Conservation (phyloP, 2,888 invertebrate species). For the Automeris io region DNA sequence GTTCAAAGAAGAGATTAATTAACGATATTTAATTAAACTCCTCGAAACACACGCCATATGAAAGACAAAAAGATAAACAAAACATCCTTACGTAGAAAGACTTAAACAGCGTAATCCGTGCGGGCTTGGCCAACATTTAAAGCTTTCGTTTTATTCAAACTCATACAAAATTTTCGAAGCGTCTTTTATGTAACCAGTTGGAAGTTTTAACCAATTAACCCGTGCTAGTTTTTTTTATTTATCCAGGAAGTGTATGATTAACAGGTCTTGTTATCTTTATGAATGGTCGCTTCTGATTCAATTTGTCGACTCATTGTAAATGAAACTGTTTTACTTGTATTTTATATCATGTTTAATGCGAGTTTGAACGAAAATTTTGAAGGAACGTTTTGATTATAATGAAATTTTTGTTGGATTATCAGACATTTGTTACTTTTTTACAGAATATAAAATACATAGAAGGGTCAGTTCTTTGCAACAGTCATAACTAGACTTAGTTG, state of each 20-base stretch:
- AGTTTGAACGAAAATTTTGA: background rate
- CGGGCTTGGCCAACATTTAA: background rate
- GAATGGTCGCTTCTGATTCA: constrained; percentile 43
- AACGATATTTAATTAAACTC: background rate
- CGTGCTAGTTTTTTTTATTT: constrained; percentile 45
- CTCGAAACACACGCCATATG: background rate
- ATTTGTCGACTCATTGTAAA: constrained; percentile 28
- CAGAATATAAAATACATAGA: too few relatives aligned
- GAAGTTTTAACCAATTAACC: constrained; percentile 42
- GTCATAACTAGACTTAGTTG: too few relatives aligned
- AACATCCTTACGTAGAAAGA: background rate
- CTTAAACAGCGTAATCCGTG: background rate
- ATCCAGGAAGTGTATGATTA: constrained; percentile 55
- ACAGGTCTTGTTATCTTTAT: constrained; percentile 52
- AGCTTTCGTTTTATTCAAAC: background rate
- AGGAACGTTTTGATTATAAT: background rate
- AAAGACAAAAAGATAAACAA: background rate
- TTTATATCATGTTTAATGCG: constrained; percentile 9
- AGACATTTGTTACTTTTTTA: too few relatives aligned
- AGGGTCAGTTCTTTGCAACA: too few relatives aligned
- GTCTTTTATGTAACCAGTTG: constrained; percentile 36
- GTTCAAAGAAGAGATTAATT: background rate
- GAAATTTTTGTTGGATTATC: background rate
- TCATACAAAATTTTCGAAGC: constrained; percentile 22
- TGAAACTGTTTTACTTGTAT: constrained; percentile 30